These are phyloP conservation scores for Euproctis similis DNA, from an alignment of 2,888 invertebrate genomes.

Conservation along the genomic window DNA sequence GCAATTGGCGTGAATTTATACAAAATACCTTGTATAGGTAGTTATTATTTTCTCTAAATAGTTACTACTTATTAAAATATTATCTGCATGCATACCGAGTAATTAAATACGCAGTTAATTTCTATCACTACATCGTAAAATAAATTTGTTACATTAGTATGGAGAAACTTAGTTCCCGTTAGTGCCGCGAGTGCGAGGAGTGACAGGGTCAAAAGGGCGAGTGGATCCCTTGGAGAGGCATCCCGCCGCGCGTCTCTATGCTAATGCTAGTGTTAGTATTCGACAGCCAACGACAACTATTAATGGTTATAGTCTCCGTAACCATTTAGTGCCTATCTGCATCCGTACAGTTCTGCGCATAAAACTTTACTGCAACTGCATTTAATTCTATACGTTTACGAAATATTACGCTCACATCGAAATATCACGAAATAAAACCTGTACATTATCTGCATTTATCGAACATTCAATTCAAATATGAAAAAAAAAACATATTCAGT, in stretches of 20 bases:
- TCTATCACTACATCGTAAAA: conserved; percentile 37
- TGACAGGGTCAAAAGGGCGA: conserved; percentile 70
- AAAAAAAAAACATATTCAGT: conserved; percentile 69
- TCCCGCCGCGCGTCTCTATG: conserved; percentile 68
- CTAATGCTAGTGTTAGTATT: conserved; percentile 63
- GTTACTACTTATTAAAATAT: conserved; percentile 6
- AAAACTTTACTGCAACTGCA: conserved; percentile 44
- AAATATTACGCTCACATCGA: conserved; percentile 61
- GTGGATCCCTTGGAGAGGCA: conserved; percentile 57
- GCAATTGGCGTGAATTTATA: too few species aligned
- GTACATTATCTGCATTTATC: conserved; percentile 70
- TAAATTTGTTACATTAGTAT: conserved; percentile 29
- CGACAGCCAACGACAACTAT: conserved; percentile 62
- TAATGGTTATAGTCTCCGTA: conserved; percentile 63
- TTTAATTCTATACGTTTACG: conserved; percentile 59
- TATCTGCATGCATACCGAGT: conserved; percentile 16
- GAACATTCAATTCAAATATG: conserved; percentile 75
- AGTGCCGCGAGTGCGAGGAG: conserved; percentile 57
- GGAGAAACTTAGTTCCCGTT: conserved; percentile 66
- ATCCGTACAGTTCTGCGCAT: conserved; percentile 41
- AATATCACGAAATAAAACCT: conserved; percentile 54
- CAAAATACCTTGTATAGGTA: too few species aligned
- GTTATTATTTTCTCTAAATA: neutral
- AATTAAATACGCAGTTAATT: conserved; percentile 36
- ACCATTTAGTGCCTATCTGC: conserved; percentile 51